Percentiles rank a stretch among this genome's conserved stretches.
Conservation (phyloP, 2,888 invertebrate genomes). For the Melieria crassipennis region DNA sequence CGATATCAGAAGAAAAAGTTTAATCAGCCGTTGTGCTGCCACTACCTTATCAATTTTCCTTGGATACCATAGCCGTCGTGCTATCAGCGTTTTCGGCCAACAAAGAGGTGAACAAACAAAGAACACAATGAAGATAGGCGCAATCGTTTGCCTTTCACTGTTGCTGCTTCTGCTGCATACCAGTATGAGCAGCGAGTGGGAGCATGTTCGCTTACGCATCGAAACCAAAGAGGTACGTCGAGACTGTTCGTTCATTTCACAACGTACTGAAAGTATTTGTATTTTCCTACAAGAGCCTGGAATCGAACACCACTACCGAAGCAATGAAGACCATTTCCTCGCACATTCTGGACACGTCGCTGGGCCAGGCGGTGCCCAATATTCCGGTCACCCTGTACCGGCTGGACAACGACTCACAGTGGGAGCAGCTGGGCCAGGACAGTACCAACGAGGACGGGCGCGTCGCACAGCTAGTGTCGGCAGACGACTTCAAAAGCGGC, state of each 20-base stretch:
- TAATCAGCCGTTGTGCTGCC: too few species aligned
- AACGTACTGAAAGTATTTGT: neutral
- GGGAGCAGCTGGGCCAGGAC: slow-evolving; percentile 75
- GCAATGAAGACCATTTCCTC: slow-evolving; percentile 71
- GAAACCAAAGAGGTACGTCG: slow-evolving; percentile 49
- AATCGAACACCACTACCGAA: slow-evolving; percentile 15
- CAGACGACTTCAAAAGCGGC: slow-evolving; percentile 72
- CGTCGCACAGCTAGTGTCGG: slow-evolving; percentile 72
- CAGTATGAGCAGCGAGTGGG: slow-evolving; percentile 51
- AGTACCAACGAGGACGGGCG: slow-evolving; percentile 75
- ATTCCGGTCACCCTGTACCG: slow-evolving; percentile 75
- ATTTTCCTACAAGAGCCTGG: slow-evolving; percentile 27
- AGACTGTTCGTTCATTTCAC: neutral
- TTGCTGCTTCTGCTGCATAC: slow-evolving; percentile 31
- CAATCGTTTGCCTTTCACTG: slow-evolving; percentile 5
- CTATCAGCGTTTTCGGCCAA: too few species aligned
- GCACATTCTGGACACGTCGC: slow-evolving; percentile 78
- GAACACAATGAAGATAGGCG: slow-evolving; percentile 15
- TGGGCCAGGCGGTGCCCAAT: slow-evolving; percentile 74
- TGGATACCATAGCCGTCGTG: too few species aligned
- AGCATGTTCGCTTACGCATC: slow-evolving; percentile 49
- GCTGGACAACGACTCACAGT: slow-evolving; percentile 68
- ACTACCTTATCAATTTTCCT: too few species aligned
- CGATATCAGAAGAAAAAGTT: too few species aligned
- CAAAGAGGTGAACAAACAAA: neutral